Evolutionary conservation across 2,888 invertebrate species (phyloP), one percentile per base, ranked within the genome.

Genomic region (Drosophila macrospina): DNA sequence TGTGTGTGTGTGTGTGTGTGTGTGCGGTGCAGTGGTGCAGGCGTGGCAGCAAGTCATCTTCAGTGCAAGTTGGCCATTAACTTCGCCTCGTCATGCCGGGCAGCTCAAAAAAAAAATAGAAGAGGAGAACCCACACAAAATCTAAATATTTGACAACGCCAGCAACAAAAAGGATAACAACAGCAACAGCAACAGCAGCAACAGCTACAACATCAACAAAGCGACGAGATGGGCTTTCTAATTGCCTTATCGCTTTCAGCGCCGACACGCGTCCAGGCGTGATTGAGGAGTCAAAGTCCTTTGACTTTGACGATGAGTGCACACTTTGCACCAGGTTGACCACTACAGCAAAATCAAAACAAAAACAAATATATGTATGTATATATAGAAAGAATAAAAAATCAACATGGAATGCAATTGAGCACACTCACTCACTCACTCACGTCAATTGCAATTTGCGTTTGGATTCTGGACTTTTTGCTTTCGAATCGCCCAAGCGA

Each of bases 221-320:
- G 42, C 42, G 42, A 7, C 13, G 32, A 41, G 42, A 54, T 73
- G 70, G 57, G 54, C 72, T 63, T 66, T 79, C 81, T 90, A 90
- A 90, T 90, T 90, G 90, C 89, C 90, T 89, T 90, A 90, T 90
- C 89, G 88, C 89, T 90, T 84, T 89, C 89, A 86, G 76, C 64
- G 79, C 68, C 77, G 77, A 71, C 78, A 69, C 69, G 86, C 88
- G 79, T 68, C 80, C 78, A 57, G 66, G 70, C 75, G 67, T 74
- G 47, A 65, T 69, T 64, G 63, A 65, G 64, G 52, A 69, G 56
- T 74, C 80, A 78, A 82, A 89, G 79, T 77, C 87, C 89, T 86
- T 86, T 88, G 81, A 80, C 81, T 74, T 71, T 74, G 63, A 72
- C 73, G 74, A 78, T 81, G 83, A 89, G 75, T 86, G 85, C 68